Evolutionary conservation across 2,888 invertebrate species (phyloP).

Genomic region (Trimorus sp.): DNA sequence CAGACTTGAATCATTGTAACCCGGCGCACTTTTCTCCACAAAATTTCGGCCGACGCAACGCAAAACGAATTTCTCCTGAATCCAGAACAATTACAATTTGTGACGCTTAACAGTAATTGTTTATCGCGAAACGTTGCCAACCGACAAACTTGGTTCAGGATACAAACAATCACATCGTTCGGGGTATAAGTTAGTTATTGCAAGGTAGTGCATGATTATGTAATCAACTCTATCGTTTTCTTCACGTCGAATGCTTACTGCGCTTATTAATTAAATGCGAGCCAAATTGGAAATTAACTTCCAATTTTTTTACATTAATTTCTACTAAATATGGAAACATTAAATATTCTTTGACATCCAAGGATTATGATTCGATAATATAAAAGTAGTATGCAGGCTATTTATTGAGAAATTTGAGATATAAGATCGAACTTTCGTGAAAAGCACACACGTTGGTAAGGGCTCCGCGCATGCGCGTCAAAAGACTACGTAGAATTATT

Average conservation of each 20-base stretch:
- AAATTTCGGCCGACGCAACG: constrained; percentile 7
- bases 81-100: constrained; percentile 34
- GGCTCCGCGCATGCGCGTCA: constrained; percentile 74
- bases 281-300: no score
- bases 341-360: no score
- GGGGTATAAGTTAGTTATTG: constrained; percentile 38
- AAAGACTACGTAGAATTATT: constrained; percentile 81
- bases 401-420: no score
- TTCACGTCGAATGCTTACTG: constrained; percentile 13
- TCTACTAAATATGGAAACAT: no score
- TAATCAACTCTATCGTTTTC: constrained; percentile 45
- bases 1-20: constrained; percentile 23
- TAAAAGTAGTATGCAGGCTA: no score
- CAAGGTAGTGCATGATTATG: constrained; percentile 38
- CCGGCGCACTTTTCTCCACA: constrained; percentile 16
- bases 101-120: constrained; percentile 40
- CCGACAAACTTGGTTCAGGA: constrained; percentile 26
- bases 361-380: no score
- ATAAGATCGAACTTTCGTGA: no score
- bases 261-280: constrained; percentile 15
- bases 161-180: constrained; percentile 38
- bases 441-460: no score
- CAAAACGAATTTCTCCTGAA: constrained; percentile 28
- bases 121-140: constrained; percentile 40
- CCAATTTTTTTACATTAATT: no score